Base-by-base conservation (phyloP, 2,888 invertebrate genomes). In the Papilio demoleus region DNA sequence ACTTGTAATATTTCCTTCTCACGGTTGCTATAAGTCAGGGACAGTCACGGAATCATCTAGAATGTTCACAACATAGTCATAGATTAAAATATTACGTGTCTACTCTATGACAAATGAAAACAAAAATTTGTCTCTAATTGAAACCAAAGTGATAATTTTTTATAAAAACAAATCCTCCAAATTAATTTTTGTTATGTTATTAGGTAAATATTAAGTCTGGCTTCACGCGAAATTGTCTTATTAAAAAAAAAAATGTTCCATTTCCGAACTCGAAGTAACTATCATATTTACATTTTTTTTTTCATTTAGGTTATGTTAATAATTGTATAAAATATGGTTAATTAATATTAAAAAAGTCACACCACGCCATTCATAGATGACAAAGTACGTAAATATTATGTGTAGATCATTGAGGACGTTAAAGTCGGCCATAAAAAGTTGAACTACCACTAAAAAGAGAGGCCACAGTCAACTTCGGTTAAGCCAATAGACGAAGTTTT, bases 1-100 rank as follows among this genome's bases (percentile, higher is more conserved):
- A 77, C 76, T 78, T 73, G 73, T 75, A 71, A 71, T 66, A 74
- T 73, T 76, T 73, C 67, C 67, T 74, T 79, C 79, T 75, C 79
- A 79, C 79, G 78, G 62, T 59, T 62, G 38, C 64, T 53, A 14
- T 60, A 38, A 22, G 66, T 53, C 61, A 62, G 47, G 66, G 38
- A 59, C 42, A 34, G 59, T 38, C 36, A 59, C 38, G 59, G 59
- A 53, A 38, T 27, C 60, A n/a, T 27, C 5, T 40, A 31, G 24
- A 42, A n/a, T n/a, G 62, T 22, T 31, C 34, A 36, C 36, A 22
- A 59, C 19, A 31, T 9, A 17, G 31, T n/a, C 53, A 56, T 9
- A 56, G 53, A 56, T 31, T 31, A 56, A 56, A 4, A 56, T 4
- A 56, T 56, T 56, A 5, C 31, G 8, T 53, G 24, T 27, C n/a